Conservation (phyloP, 2,888 invertebrate genomes). For the Sarcophaga variegata region DNA sequence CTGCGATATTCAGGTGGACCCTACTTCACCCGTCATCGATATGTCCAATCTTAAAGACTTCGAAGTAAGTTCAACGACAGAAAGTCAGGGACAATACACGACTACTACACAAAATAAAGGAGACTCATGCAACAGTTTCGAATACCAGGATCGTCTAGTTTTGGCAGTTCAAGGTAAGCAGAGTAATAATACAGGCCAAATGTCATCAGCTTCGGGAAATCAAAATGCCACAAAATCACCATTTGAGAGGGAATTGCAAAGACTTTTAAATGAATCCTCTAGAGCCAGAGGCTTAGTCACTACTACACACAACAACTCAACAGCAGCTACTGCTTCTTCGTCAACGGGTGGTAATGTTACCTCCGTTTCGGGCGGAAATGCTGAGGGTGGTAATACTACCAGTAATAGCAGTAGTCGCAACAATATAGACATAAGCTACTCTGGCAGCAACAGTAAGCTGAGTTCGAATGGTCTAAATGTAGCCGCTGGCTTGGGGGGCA, state of each 20-base stretch:
- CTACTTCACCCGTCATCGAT: constrained; percentile 79
- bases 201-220: neutral
- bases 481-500: constrained; percentile 72
- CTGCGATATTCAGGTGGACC: constrained; percentile 85
- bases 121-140: constrained; percentile 86
- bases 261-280: constrained; percentile 86
- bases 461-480: constrained; percentile 75
- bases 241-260: constrained; percentile 91
- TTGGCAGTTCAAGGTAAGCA: constrained; percentile 72
- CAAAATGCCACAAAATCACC: constrained; percentile 83
- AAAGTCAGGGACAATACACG: constrained; percentile 83
- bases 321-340: constrained; percentile 66
- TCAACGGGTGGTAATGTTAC: constrained; percentile 72
- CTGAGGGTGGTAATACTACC: constrained; percentile 72
- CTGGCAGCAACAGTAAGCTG: constrained; percentile 79
- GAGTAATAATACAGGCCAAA: constrained; percentile 71
- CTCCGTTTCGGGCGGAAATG: constrained; percentile 71
- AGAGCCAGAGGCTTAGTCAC: constrained; percentile 76
- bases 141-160: constrained; percentile 82
- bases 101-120: constrained; percentile 85
- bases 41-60: constrained; percentile 81
- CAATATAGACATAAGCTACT: constrained; percentile 79
- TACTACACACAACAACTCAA: constrained; percentile 71
- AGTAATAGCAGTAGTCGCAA: constrained; percentile 79
- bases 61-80: constrained; percentile 82